phyloP scores from a whole-genome alignment of 2,113 vertebrate genomes.

The Sorex araneus region DNA sequence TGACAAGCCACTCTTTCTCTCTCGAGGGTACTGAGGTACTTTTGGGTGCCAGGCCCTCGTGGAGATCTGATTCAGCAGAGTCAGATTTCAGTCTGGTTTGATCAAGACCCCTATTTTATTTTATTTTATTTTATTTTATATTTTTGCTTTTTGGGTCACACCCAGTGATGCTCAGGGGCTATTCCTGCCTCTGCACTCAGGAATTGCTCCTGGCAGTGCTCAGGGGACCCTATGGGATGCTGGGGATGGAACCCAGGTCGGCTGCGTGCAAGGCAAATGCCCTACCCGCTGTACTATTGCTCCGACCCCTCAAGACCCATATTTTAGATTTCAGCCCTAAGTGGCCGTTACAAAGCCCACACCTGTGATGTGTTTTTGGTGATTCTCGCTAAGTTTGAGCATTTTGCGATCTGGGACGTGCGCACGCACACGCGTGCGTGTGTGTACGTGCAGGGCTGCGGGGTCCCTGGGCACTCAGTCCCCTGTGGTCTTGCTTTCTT shows the following conservation, averaged over 20 bases:
- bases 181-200: too few species aligned
- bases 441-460: background rate
- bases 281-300: too few species aligned
- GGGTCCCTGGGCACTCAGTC: background rate
- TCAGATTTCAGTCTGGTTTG: background rate
- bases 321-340: conserved; percentile 9
- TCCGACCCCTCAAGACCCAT: background rate
- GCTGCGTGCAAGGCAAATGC: too few species aligned
- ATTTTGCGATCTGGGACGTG: background rate
- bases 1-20: background rate
- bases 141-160: background rate
- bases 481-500: conserved; percentile 68
- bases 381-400: background rate
- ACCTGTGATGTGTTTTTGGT: conserved; percentile 24
- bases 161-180: too few species aligned
- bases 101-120: background rate
- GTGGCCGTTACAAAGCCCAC: background rate
- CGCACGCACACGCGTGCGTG: too few species aligned
- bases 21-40: background rate
- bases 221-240: too few species aligned
- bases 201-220: too few species aligned
- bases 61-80: conserved; percentile 31
- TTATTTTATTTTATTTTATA: background rate
- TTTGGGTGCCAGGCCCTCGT: background rate
- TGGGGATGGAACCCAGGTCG: too few species aligned